Conservation (phyloP, 1,140 invertebrate species). For the Pogonomyrmex barbatus region DNA sequence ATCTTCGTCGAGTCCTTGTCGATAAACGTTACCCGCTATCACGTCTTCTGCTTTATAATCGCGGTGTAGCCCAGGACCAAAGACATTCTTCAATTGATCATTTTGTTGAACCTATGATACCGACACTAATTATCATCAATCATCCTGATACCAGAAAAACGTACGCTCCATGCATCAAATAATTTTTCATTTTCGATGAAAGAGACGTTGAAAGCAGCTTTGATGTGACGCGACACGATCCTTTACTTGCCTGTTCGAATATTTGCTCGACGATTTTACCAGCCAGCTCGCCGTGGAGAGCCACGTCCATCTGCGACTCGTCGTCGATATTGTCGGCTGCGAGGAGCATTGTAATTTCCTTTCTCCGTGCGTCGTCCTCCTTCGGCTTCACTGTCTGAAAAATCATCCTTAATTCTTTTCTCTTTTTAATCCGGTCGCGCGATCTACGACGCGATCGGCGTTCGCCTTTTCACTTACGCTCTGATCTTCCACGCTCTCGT, state of each 20-base stretch:
- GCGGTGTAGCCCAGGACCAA: slow-evolving; percentile 73
- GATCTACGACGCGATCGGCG: background rate
- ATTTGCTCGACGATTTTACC: slow-evolving; percentile 79
- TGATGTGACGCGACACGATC: background rate
- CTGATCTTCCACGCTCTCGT: slow-evolving; percentile 10
- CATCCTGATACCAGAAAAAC: background rate
- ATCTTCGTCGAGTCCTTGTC: slow-evolving; percentile 50
- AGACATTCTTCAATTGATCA: slow-evolving; percentile 65
- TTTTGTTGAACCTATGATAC: slow-evolving; percentile 72
- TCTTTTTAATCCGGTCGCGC: slow-evolving; percentile 37
- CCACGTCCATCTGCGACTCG: slow-evolving; percentile 76
- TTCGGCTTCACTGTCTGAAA: slow-evolving; percentile 63
- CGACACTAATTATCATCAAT: background rate
- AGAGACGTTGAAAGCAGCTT: background rate
- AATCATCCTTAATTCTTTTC: slow-evolving; percentile 58
- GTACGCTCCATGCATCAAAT: background rate
- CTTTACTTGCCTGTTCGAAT: slow-evolving; percentile 74
- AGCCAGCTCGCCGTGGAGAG: slow-evolving; percentile 74
- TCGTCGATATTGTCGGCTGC: slow-evolving; percentile 72
- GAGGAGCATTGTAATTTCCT: slow-evolving; percentile 63
- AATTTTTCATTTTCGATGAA: slow-evolving; percentile 18
- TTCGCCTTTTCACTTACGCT: slow-evolving; percentile 53
- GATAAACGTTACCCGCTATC: slow-evolving; percentile 65
- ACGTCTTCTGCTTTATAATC: slow-evolving; percentile 66
- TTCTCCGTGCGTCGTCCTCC: slow-evolving; percentile 51